Base-by-base conservation (phyloP, 1,140 invertebrate genomes). In the Danaus melanippus region DNA sequence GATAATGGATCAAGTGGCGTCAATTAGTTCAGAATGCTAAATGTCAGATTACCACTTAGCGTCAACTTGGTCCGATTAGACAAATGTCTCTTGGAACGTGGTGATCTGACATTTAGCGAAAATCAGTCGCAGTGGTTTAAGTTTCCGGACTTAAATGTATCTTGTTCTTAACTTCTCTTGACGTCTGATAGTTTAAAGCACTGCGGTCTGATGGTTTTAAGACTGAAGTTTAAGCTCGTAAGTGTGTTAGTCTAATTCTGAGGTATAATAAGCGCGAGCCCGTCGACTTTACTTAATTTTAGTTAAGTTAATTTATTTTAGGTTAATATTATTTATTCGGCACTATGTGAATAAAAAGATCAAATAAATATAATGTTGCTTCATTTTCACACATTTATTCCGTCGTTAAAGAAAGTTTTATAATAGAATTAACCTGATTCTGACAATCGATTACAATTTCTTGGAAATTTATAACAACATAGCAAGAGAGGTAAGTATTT, bases 81-180 rank as follows among this genome's bases (percentile, higher is more conserved):
- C 15, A 21, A 40, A 15, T 12, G 40, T 21, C n/a, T 40, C 10
- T 40, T 40, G 46, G 46, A 48, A 50, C 51, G 74, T 83, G 84
- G 79, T 65, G 70, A 71, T 80, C 80, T 86, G 81, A 78, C 81
- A 84, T 86, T 86, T 86, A 78, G 80, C 79, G 49, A 52, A 63
- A 55, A 53, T 54, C 51, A 70, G 67, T 50, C 63, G 74, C 73
- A 82, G 57, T 82, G 80, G 71, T 75, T 83, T 73, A 74, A 71
- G 58, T 74, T 69, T 60, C 68, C 69, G 69, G 71, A 71, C 62
- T 66, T 54, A 49, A 62, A 41, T 46, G 67, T 61, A 68, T 62
- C 56, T 63, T 56, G 50, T 46, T 62, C 55, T 62, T 56, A 10
- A 17, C 55, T 60, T 58, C 49, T 48, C 46, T 60, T 61, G 10